phyloP scores from a whole-genome alignment of 2,797 vertebrate genomes.

The Erpetoichthys calabaricus region DNA sequence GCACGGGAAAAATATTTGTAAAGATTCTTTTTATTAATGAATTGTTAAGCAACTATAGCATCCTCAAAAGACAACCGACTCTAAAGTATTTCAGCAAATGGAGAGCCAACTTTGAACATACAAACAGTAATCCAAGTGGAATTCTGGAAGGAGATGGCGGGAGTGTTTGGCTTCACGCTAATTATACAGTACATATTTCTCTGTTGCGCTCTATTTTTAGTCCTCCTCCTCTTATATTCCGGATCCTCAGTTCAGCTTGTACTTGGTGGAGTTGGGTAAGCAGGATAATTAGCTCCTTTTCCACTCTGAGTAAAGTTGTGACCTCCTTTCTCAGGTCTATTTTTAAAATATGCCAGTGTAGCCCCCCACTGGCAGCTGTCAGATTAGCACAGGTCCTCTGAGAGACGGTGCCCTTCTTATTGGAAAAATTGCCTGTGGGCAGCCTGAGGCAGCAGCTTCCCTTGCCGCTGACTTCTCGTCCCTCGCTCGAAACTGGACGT shows the following conservation, averaged over 20 bases:
- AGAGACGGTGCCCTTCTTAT: conserved; percentile 16
- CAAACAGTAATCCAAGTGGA: too few relatives aligned
- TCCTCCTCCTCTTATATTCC: neutral
- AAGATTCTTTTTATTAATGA: too few relatives aligned
- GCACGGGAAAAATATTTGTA: too few relatives aligned
- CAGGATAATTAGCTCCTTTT: conserved; percentile 35
- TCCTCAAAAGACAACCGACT: too few relatives aligned
- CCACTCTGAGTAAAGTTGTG: conserved; percentile 28
- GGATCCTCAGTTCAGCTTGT: conserved; percentile 4
- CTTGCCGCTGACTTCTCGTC: too few relatives aligned
- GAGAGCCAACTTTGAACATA: too few relatives aligned
- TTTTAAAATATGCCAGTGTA: conserved; percentile 38
- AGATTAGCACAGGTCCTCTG: conserved; percentile 12
- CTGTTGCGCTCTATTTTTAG: conserved; percentile 12
- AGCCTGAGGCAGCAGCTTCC: too few relatives aligned
- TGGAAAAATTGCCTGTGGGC: neutral
- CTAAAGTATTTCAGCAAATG: too few relatives aligned
- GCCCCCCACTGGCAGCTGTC: conserved; percentile 32
- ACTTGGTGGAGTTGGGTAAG: conserved; percentile 20
- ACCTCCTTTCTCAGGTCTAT: conserved; percentile 43
- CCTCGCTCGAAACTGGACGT: too few relatives aligned
- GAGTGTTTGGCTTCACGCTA: too few relatives aligned
- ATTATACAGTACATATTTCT: neutral
- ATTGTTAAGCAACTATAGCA: too few relatives aligned
- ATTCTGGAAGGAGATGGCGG: too few relatives aligned